Base-by-base conservation (phyloP, 2,113 vertebrate species). In the Catharus bicknelli region DNA sequence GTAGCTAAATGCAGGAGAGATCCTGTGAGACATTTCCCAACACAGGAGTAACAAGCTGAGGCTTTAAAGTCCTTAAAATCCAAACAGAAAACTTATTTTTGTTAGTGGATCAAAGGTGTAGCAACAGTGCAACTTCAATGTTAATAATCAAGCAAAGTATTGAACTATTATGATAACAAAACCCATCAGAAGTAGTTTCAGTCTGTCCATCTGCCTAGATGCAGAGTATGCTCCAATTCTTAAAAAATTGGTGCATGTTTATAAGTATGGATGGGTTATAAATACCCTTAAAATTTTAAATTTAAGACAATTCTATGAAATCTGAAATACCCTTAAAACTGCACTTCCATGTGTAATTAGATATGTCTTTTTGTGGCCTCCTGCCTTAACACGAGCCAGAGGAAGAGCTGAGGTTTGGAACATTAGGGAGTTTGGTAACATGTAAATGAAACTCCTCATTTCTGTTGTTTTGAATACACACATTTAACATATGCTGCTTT, bases 381-480 rank as follows among this genome's bases (percentile, higher is more conserved):
- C 62, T 64, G 76, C 70, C 26, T 76, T 68, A 78, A 45, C 27
- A 19, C 7, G 53, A 42, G 40, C n/a, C 38, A 78, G 45, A 66
- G 25, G 63, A 64, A 85, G 88, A 84, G 45, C 61, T 89, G 83
- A 89, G 83, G 83, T 89, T 94, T 94, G 93, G 89, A 90, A 87
- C 86, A 82, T 86, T 58, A 89, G 18, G 47, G 82, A 90, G 74
- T 54, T 95, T 50, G 54, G 70, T 86, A 76, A 73, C 26, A 82
- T 87, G 92, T 38, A 90, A 90, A 95, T 76, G 74, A 87, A 87
- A 13, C 50, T n/a, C 38, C 14, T 4, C 62, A 16, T 80, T 95
- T 83, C 85, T 80, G 40, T 76, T 58, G 63, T 61, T 96, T 94
- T 96, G 90, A 89, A 94, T 95, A 78, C 21, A 38, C 59, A 38